Evolutionary conservation across 23 tunicate genomes (phyloP).

Genomic region (Ciona savignyi): DNA sequence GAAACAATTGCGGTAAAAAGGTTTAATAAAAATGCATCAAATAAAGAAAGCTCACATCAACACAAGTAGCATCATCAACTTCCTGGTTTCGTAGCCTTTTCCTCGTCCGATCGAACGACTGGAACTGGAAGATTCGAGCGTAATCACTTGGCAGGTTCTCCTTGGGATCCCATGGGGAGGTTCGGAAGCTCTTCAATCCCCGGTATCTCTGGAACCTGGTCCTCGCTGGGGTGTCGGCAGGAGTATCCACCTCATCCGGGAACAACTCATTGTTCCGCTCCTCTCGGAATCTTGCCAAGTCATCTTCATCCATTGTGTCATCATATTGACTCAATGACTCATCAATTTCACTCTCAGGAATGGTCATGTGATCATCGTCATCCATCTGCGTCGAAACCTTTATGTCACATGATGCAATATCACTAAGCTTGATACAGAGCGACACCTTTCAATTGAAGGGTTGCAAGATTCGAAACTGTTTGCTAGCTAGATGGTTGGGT

Average conservation of each 20-base stretch:
- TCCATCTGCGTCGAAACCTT: not conserved
- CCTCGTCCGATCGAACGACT: conserved; percentile 38
- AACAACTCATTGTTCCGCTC: conserved; percentile 67
- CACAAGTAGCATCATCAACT: conserved; percentile 20
- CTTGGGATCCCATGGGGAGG: conserved; percentile 90
- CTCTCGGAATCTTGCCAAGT: conserved; percentile 41
- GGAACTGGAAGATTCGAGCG: conserved; percentile 78
- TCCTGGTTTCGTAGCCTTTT: conserved; percentile 28
- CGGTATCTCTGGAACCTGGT: conserved; percentile 81
- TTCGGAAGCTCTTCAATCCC: conserved; percentile 78
- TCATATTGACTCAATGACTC: conserved; percentile 49
- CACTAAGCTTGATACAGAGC: too few species aligned
- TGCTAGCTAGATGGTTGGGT: too few species aligned
- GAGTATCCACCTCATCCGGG: conserved; percentile 96
- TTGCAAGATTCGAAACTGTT: too few species aligned
- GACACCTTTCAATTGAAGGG: too few species aligned
- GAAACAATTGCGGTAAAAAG: too few species aligned
- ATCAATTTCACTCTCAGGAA: too few species aligned
- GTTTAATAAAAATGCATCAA: too few species aligned
- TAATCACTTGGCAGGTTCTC: conserved; percentile 92
- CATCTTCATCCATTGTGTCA: conserved; percentile 25
- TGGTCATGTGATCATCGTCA: not conserved
- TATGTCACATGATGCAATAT: too few species aligned
- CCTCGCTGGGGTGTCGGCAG: conserved; percentile 53
- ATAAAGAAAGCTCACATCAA: conserved; percentile 18